These are phyloP conservation scores for Bubo blakistoni DNA, from an alignment of 2,113 vertebrate genomes.

Conservation along the genomic window DNA sequence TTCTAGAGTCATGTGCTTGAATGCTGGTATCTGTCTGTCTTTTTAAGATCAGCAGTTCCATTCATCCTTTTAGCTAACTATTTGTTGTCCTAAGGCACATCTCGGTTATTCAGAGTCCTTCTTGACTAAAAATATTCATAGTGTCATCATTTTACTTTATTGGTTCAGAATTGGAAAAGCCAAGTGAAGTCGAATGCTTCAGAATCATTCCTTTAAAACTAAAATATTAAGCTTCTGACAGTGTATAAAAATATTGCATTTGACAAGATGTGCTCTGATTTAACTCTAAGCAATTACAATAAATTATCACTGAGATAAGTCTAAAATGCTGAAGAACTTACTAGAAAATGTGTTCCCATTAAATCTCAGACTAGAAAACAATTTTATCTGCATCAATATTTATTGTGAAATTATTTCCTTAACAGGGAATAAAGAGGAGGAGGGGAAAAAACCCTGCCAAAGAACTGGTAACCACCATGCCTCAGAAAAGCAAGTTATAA, in stretches of 20 bases:
- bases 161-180: not conserved
- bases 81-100: not conserved
- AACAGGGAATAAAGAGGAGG: not conserved
- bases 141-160: not conserved
- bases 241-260: not conserved
- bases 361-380: not conserved
- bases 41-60: not conserved
- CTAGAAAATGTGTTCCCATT: not conserved
- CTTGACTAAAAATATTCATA: not conserved
- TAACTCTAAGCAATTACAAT: not conserved
- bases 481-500: not conserved
- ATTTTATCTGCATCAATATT: not conserved
- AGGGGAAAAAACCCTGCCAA: fast-evolving
- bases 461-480: not conserved
- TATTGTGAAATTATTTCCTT: not conserved
- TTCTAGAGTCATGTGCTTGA: not conserved
- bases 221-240: not conserved
- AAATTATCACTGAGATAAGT: not conserved
- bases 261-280: not conserved
- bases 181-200: not conserved
- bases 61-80: not conserved
- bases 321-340: not conserved
- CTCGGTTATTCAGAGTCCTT: not conserved
- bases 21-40: not conserved
- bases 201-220: not conserved